Evolutionary conservation across 2,797 vertebrate genomes (phyloP).

Genomic region (Peromyscus aztecus): DNA sequence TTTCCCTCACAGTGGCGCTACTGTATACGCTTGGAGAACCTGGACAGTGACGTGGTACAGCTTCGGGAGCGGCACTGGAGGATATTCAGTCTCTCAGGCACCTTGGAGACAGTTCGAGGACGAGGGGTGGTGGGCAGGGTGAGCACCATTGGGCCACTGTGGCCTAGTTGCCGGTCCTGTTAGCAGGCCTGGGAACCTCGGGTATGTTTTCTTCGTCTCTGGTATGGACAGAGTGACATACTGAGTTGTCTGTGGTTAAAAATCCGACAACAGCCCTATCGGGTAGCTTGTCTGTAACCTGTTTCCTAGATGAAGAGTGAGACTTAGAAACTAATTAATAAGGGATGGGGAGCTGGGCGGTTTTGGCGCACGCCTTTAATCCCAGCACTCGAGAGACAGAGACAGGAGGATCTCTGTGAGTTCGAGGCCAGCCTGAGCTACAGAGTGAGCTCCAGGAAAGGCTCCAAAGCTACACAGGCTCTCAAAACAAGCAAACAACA

Average conservation of each 20-base stretch:
- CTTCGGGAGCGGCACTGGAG: conserved; percentile 98
- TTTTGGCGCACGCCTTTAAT: background rate
- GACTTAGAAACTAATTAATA: background rate
- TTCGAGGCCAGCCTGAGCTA: too few species aligned
- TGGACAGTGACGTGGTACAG: conserved; percentile 96
- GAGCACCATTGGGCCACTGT: conserved; percentile 71
- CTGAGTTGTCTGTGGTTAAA: conserved; percentile 9
- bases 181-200: background rate
- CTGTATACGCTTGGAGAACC: conserved; percentile 98
- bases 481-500: too few species aligned
- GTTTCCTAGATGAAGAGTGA: conserved; percentile 29
- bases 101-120: conserved; percentile 97
- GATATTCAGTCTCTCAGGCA: conserved; percentile 98
- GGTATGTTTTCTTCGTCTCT: background rate
- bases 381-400: background rate
- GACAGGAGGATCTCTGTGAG: too few species aligned
- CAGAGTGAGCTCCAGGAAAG: too few species aligned
- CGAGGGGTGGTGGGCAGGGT: conserved; percentile 98
- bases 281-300: background rate
- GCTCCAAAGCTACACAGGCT: too few species aligned
- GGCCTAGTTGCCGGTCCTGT: background rate
- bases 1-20: conserved; percentile 95
- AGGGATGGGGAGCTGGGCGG: background rate
- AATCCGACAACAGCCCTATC: background rate
- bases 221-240: background rate